Evolutionary conservation across 2,888 invertebrate species (phyloP).

Genomic region (Nomada flava): DNA sequence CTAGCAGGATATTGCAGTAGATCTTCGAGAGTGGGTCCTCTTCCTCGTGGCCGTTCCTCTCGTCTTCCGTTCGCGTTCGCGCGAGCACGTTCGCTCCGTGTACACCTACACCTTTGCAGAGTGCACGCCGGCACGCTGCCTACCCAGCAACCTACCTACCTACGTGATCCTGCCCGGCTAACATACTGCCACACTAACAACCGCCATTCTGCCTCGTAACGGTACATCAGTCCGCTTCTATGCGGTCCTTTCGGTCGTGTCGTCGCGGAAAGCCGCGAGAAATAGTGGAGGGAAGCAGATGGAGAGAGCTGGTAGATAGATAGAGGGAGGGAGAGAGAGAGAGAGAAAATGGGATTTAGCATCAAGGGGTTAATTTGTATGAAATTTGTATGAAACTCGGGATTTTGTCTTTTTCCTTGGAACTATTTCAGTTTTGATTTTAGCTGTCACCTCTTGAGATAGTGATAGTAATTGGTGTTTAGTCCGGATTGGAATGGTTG

Average conservation of each 20-base stretch:
- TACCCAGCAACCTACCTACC: slow-evolving; percentile 65
- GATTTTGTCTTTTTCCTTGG: too few species aligned
- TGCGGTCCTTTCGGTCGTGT: slow-evolving; percentile 64
- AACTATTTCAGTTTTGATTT: too few species aligned
- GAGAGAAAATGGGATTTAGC: too few species aligned
- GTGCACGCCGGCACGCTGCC: slow-evolving; percentile 45
- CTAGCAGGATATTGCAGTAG: slow-evolving; percentile 61
- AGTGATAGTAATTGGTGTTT: too few species aligned
- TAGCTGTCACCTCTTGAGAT: too few species aligned
- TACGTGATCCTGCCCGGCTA: slow-evolving; percentile 78
- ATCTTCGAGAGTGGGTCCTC: slow-evolving; percentile 60
- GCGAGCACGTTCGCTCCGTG: slow-evolving; percentile 42
- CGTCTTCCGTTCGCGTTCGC: slow-evolving; percentile 12
- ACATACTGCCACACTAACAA: slow-evolving; percentile 80
- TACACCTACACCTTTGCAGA: slow-evolving; percentile 66
- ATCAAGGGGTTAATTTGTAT: too few species aligned
- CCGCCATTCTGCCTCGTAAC: slow-evolving; percentile 74
- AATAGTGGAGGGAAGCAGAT: background rate
- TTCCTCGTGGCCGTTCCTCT: slow-evolving; percentile 40
- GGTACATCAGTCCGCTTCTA: slow-evolving; percentile 75
- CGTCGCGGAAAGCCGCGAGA: slow-evolving; percentile 25
- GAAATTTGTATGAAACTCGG: too few species aligned
- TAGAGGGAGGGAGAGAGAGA: too few species aligned
- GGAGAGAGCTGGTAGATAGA: too few species aligned
- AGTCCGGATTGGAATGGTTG: too few species aligned